phyloP scores from a whole-genome alignment of 2,797 vertebrate genomes.

The Okamejei kenojei region DNA sequence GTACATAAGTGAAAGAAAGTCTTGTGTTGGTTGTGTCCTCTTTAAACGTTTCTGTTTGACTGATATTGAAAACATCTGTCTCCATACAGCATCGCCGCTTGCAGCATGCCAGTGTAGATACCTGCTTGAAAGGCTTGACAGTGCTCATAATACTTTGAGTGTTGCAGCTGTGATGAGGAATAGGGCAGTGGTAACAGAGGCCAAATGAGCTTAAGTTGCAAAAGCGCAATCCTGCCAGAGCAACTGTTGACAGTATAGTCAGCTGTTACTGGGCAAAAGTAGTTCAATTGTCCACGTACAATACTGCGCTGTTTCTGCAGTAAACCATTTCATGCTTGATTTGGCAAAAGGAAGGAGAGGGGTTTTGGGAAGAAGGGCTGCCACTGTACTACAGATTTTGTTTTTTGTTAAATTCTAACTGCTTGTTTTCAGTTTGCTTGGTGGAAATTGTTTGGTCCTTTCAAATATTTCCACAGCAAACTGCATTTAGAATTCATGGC shows the following conservation, averaged over 20 bases:
- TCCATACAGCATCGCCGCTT: background rate
- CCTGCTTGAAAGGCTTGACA: background rate
- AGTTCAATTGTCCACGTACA: constrained; percentile 47
- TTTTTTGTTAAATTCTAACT: constrained; percentile 39
- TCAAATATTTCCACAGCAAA: background rate
- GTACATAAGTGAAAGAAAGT: background rate
- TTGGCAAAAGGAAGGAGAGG: background rate
- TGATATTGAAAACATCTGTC: background rate
- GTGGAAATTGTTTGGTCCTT: background rate
- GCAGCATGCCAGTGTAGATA: background rate
- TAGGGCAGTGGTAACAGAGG: background rate
- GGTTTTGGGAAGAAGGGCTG: background rate
- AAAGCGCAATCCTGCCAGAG: constrained; percentile 41
- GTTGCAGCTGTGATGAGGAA: constrained; percentile 43
- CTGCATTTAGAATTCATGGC: background rate
- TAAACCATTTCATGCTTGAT: constrained; percentile 33
- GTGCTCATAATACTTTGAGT: background rate
- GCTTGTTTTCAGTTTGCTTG: constrained; percentile 37
- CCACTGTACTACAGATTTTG: background rate
- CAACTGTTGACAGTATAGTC: constrained; percentile 43
- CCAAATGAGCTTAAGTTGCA: background rate
- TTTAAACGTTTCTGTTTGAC: background rate
- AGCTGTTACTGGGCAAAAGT: constrained; percentile 50
- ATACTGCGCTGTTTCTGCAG: constrained; percentile 44
- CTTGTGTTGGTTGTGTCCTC: background rate